These are phyloP conservation scores for Drosophila ochracea DNA, from an alignment of 2,888 invertebrate genomes.

Conservation along the genomic window DNA sequence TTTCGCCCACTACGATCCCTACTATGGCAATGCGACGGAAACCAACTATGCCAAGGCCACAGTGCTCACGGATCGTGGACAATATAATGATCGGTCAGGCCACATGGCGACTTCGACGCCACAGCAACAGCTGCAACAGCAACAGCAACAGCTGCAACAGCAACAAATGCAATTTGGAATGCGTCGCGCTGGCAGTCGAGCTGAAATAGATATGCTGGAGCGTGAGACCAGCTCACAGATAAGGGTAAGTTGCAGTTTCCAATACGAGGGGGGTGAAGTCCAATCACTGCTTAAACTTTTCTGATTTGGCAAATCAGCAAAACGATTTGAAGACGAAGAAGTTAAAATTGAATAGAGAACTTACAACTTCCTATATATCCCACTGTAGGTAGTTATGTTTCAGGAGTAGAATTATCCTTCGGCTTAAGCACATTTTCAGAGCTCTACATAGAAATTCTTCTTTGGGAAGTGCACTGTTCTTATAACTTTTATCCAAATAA, in stretches of 20 bases:
- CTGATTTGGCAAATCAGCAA: background rate
- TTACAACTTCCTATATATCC: too few relatives aligned
- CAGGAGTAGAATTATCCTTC: too few relatives aligned
- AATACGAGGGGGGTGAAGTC: background rate
- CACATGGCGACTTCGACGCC: conserved; percentile 73
- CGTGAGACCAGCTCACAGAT: conserved; percentile 85
- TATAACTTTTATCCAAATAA: background rate
- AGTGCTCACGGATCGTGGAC: conserved; percentile 76
- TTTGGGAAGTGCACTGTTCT: background rate
- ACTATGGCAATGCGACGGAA: conserved; percentile 80
- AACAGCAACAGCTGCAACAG: conserved; percentile 43
- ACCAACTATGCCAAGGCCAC: conserved; percentile 84
- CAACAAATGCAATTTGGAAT: conserved; percentile 72
- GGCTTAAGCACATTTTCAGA: background rate
- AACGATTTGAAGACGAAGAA: background rate
- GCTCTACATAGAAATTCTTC: background rate
- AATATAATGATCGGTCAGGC: conserved; percentile 40
- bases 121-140: conserved; percentile 44
- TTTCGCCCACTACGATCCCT: conserved; percentile 82
- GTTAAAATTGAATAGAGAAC: background rate
- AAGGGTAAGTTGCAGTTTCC: conserved; percentile 77
- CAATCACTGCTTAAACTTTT: background rate
- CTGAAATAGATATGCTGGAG: conserved; percentile 85
- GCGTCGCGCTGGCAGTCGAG: conserved; percentile 83
- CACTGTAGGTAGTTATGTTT: too few relatives aligned